A percentile compares a stretch with the other conserved stretches of the same genome.
phyloP scores from a whole-genome alignment of 2,797 vertebrate genomes.

The Harpagifer antarcticus region DNA sequence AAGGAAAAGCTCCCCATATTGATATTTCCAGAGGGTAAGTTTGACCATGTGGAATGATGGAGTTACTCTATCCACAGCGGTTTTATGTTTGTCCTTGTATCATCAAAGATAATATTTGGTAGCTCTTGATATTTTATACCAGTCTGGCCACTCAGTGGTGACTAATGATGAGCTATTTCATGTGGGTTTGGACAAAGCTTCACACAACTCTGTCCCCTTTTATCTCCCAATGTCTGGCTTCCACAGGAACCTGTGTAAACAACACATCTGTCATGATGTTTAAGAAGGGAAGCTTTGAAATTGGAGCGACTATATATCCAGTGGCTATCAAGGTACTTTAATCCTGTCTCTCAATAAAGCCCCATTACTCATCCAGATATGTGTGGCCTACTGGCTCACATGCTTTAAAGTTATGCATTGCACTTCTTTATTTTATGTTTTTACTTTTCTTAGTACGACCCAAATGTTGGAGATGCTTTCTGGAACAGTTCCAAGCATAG shows the following conservation, averaged over 20 bases:
- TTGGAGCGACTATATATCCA: constrained; percentile 95
- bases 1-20: constrained; percentile 95
- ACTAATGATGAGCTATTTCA: constrained; percentile 28
- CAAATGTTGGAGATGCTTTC: constrained; percentile 97
- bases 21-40: constrained; percentile 98
- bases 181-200: constrained; percentile 45
- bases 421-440: neutral
- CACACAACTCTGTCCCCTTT: constrained; percentile 33
- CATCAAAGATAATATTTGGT: constrained; percentile 33
- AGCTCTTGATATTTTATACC: constrained; percentile 29
- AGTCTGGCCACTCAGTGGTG: constrained; percentile 17
- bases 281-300: constrained; percentile 99
- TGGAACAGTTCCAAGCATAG: constrained; percentile 98
- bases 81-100: constrained; percentile 25
- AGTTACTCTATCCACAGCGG: constrained; percentile 19
- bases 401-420: constrained; percentile 2
- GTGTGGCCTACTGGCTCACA: neutral
- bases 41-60: constrained; percentile 5
- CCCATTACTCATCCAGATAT: neutral
- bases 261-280: constrained; percentile 99
- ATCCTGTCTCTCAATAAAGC: neutral
- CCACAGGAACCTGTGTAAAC: constrained; percentile 95
- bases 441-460: constrained; percentile 89
- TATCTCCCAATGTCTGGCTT: constrained; percentile 51
- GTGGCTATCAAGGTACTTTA: constrained; percentile 94